Evolutionary conservation across 2,797 vertebrate genomes (phyloP).

Genomic region (Caiman crocodilus): DNA sequence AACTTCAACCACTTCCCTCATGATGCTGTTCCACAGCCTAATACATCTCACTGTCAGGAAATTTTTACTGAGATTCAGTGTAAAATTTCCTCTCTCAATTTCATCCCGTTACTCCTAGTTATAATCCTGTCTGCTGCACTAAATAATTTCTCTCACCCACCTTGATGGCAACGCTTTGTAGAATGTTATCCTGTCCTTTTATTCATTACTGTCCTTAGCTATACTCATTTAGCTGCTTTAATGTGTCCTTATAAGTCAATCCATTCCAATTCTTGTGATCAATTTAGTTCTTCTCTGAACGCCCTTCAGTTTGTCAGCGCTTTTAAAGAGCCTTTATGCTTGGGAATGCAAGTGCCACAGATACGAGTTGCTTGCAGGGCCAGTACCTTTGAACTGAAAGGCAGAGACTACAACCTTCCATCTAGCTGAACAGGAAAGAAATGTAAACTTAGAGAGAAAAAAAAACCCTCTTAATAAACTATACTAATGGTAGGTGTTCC

Average conservation of each 20-base stretch:
- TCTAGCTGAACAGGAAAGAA: background rate
- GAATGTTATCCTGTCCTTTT: slow-evolving; percentile 11
- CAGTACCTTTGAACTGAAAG: background rate
- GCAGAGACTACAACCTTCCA: accelerated
- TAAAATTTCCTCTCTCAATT: slow-evolving; percentile 12
- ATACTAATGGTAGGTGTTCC: no score
- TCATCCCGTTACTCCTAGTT: slow-evolving; percentile 28
- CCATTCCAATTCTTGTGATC: background rate
- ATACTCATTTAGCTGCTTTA: slow-evolving; percentile 22
- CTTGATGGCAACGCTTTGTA: background rate
- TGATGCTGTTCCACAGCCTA: background rate
- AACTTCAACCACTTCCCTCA: background rate
- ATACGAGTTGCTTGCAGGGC: background rate
- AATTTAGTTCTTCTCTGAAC: slow-evolving; percentile 37
- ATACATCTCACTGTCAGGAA: background rate
- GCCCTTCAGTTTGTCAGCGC: slow-evolving; percentile 44
- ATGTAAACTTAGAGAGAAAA: no score
- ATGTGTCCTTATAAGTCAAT: slow-evolving; percentile 40
- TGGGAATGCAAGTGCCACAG: slow-evolving; percentile 8
- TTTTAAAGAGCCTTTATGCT: background rate
- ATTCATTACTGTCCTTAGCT: background rate
- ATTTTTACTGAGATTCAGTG: background rate
- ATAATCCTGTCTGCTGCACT: background rate
- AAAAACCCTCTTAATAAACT: no score
- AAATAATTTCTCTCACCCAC: background rate